phyloP scores from a whole-genome alignment of 2,888 invertebrate genomes.

The Eilema griseolum region DNA sequence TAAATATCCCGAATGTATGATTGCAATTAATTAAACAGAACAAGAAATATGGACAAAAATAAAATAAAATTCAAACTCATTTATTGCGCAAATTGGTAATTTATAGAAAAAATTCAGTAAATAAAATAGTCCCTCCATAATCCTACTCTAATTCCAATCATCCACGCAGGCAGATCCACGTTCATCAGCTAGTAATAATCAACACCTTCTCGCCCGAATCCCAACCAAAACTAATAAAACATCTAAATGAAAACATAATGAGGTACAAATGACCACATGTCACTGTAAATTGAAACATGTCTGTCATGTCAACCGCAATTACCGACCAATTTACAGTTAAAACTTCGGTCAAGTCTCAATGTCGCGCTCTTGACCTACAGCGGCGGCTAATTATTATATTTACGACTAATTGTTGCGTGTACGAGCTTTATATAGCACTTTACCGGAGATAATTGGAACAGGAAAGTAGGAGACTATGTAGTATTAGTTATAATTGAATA shows the following conservation, averaged over 20 bases:
- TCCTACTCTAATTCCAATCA: too few species aligned
- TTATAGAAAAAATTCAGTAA: too few species aligned
- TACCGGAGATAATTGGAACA: conserved; percentile 1
- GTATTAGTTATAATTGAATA: background rate
- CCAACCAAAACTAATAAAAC: background rate
- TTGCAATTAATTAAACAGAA: too few species aligned
- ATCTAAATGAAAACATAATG: background rate
- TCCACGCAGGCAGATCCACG: too few species aligned
- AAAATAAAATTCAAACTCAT: too few species aligned
- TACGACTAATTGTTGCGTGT: conserved; percentile 11
- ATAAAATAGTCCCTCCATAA: too few species aligned
- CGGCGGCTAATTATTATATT: conserved; percentile 10
- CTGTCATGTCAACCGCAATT: conserved; percentile 10
- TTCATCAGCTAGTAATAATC: background rate
- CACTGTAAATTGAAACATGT: conserved; percentile 6
- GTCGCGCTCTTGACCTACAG: conserved; percentile 20
- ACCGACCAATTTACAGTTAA: conserved; percentile 12
- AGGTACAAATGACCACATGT: conserved; percentile 6
- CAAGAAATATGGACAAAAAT: too few species aligned
- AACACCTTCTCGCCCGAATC: background rate
- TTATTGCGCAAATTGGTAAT: too few species aligned
- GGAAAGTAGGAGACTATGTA: conserved; percentile 5
- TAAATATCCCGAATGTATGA: too few species aligned
- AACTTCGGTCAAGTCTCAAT: conserved; percentile 13
- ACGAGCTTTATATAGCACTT: background rate